Conservation (phyloP, 2,888 invertebrate genomes). For the Exocentrus adspersus region DNA sequence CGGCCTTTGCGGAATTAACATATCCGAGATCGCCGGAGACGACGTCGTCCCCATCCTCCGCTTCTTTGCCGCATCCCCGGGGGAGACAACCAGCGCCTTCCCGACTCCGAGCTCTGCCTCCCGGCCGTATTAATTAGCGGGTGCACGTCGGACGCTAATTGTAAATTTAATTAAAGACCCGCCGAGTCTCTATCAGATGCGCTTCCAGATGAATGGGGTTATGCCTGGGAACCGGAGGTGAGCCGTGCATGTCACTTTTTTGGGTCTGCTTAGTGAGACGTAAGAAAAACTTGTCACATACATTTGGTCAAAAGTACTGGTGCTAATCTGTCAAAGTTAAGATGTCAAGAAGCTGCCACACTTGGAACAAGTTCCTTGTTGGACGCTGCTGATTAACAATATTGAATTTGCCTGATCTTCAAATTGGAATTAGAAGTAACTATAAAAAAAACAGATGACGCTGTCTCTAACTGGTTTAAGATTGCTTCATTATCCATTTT, state of each 20-base stretch:
- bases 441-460: no score
- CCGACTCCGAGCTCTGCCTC: constrained; percentile 33
- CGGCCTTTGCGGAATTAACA: constrained; percentile 57
- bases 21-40: constrained; percentile 47
- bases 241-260: constrained; percentile 33
- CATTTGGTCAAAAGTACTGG: no score
- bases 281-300: no score
- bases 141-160: constrained; percentile 62
- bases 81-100: constrained; percentile 32
- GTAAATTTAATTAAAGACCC: constrained; percentile 63
- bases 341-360: no score
- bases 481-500: no score
- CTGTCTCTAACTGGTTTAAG: no score
- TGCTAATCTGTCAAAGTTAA: no score
- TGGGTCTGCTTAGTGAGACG: constrained; percentile 28
- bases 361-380: no score
- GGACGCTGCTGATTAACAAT: no score
- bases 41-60: constrained; percentile 29
- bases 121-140: constrained; percentile 62
- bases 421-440: no score
- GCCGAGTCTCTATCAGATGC: constrained; percentile 58
- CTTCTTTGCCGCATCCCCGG: constrained; percentile 35
- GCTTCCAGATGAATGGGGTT: constrained; percentile 56
- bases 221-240: constrained; percentile 48
- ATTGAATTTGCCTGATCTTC: no score